These are phyloP conservation scores for Narcine bancroftii DNA, from an alignment of 2,113 vertebrate species.

Conservation along the genomic window DNA sequence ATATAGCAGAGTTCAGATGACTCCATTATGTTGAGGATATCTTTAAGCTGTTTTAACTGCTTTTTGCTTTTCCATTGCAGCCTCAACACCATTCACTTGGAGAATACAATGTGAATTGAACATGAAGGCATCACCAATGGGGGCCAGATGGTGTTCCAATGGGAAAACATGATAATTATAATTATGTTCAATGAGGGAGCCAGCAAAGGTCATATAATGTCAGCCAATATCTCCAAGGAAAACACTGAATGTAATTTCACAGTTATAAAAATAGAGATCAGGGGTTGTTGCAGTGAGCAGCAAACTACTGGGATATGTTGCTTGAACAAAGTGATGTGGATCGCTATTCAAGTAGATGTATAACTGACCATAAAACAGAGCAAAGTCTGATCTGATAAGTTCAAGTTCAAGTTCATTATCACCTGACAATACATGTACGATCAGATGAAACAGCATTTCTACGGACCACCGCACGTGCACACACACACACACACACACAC, in stretches of 20 bases:
- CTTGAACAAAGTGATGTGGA: neutral
- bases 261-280: neutral
- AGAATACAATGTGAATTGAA: neutral
- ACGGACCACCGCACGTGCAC: too few species aligned
- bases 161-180: slow-evolving; percentile 12
- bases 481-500: too few species aligned
- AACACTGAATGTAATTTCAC: slow-evolving; percentile 2
- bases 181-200: neutral
- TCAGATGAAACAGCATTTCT: too few species aligned
- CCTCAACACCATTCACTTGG: neutral
- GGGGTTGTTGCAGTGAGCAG: neutral
- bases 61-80: neutral
- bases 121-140: neutral
- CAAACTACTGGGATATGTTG: neutral
- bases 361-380: neutral
- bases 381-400: too few species aligned
- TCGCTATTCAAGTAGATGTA: neutral
- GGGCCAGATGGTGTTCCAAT: neutral
- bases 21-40: neutral
- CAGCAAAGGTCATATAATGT: slow-evolving; percentile 1
- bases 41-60: neutral
- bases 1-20: neutral
- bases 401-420: too few species aligned
- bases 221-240: neutral
- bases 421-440: too few species aligned